Evolutionary conservation across 1,140 invertebrate genomes (phyloP), one percentile per base, ranked within the genome.

Genomic region (Nautilus pompilius): DNA sequence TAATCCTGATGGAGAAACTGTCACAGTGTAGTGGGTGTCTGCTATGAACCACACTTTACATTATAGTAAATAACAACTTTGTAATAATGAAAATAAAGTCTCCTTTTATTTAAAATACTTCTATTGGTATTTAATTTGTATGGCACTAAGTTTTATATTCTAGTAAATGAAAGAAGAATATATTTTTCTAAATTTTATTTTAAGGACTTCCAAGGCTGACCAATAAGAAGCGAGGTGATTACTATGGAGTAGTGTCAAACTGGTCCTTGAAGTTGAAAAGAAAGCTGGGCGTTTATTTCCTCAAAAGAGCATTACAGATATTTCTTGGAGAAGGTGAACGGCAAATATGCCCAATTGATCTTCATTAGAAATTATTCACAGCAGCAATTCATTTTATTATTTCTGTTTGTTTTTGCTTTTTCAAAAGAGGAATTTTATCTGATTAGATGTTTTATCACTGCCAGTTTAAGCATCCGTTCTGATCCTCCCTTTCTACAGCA

Each of bases 271-370:
- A 87, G 54, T 86, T 92, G 61, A 89, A 89, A 64, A 84, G 87
- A 54, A 85, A 88, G 71, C 82, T 96, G 13, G 95, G 95, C 4
- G 86, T 89, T 33, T 91, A 89, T 74, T 84, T 96, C n/a, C 82
- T 98, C 0, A 88, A 90, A 69, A 91, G 91, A 81, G 90, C 93
- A 1, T 87, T 95, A 84, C 82, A 88, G 62, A 93, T 96, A 65
- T 91, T 95, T 74, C 79, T 95, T 58, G 85, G 88, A 28, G 94
- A 97, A 80, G 94, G 95, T 29, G 83, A 84, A 54, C 66, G 84
- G 56, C 84, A 84, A 57, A 82, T 85, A 15, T 75, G 70, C 45
- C 71, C 74, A 26, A 63, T 59, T 46, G 78, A 82, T 60, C 57
- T 73, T 2, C 5, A 53, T 3, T 46, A 13, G 3, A 46, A 46